These are phyloP conservation scores for Nymphalis urticae DNA, from an alignment of 2,888 invertebrate species.

Conservation along the genomic window DNA sequence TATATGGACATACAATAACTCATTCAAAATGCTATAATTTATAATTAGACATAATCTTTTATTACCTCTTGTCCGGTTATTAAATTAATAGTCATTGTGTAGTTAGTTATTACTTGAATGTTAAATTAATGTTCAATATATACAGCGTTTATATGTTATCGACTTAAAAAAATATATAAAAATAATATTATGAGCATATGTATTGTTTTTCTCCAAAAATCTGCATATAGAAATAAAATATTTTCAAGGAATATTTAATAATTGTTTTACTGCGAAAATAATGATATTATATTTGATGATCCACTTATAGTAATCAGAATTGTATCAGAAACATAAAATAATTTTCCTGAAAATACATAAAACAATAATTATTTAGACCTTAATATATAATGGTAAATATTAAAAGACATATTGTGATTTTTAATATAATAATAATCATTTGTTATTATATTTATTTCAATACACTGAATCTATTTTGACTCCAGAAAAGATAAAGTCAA, in stretches of 20 bases:
- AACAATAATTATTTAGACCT: too few relatives aligned
- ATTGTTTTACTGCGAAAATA: too few relatives aligned
- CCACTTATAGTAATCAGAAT: too few relatives aligned
- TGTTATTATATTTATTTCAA: conserved; percentile 14
- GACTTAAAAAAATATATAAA: not conserved
- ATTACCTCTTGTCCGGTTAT: conserved; percentile 52
- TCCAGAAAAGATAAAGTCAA: conserved; percentile 46
- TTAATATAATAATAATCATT: not conserved
- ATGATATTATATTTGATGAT: too few relatives aligned
- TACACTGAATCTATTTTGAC: conserved; percentile 41
- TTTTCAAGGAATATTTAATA: too few relatives aligned
- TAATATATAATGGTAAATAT: too few relatives aligned
- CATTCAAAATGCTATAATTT: conserved; percentile 43
- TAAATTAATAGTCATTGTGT: conserved; percentile 51
- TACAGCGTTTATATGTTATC: conserved; percentile 43
- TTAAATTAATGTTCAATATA: conserved; percentile 52
- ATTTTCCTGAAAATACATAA: too few relatives aligned
- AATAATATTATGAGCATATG: too few relatives aligned
- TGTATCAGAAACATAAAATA: too few relatives aligned
- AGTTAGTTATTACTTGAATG: conserved; percentile 57
- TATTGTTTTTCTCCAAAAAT: too few relatives aligned
- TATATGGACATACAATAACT: conserved; percentile 32
- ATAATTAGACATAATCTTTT: conserved; percentile 41
- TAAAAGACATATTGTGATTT: not conserved
- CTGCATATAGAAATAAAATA: too few relatives aligned